phyloP scores from a whole-genome alignment of 2,113 vertebrate genomes.

The Tauraco erythrolophus region DNA sequence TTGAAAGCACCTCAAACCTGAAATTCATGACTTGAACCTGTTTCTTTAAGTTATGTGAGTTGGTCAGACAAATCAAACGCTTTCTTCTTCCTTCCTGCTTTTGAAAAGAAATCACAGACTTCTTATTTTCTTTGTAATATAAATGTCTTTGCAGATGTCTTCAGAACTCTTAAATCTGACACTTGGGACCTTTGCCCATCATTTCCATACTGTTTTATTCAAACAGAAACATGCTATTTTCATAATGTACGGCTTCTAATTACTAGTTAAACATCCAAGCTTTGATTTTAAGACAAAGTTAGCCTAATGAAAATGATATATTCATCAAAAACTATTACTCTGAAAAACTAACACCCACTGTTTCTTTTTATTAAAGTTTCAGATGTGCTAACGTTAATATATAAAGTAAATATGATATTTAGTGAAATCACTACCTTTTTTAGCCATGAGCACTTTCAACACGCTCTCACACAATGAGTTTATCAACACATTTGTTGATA shows the following conservation, averaged over 20 bases:
- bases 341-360: background rate
- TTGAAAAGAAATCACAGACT: background rate
- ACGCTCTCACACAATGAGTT: too few species aligned
- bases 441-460: background rate
- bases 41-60: background rate
- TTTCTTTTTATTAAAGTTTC: background rate
- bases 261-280: background rate
- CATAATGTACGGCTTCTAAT: background rate
- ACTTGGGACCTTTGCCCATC: background rate
- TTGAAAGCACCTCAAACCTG: background rate
- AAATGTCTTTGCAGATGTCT: background rate
- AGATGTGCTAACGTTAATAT: background rate
- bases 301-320: background rate
- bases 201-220: background rate
- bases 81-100: background rate
- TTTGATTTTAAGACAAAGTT: background rate
- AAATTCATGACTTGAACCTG: background rate
- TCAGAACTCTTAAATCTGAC: background rate
- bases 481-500: background rate
- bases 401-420: background rate
- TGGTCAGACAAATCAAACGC: background rate
- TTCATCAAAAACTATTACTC: background rate
- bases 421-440: background rate
- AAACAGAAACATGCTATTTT: background rate
- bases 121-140: background rate